Conservation (phyloP, 2,888 invertebrate genomes). For the Cephus pygmeus region DNA sequence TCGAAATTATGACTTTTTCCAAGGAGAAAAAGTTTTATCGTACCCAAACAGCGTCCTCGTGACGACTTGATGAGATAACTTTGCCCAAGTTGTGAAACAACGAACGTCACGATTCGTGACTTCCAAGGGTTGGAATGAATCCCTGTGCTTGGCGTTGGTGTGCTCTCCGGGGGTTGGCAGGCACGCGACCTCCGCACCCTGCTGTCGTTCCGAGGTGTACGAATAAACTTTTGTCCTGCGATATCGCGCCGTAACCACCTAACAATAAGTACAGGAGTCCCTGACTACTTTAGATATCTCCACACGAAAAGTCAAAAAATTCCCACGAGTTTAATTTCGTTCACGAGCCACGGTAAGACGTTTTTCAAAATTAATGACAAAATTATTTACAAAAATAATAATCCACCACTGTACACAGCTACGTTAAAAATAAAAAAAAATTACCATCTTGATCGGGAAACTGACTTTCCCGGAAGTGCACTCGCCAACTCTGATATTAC, state of each 20-base stretch:
- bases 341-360: too few species aligned
- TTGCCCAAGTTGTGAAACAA: slow-evolving; percentile 46
- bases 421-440: neutral
- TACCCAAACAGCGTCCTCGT: slow-evolving; percentile 34
- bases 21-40: slow-evolving; percentile 43
- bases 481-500: neutral
- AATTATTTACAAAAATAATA: too few species aligned
- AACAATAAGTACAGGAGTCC: slow-evolving; percentile 5
- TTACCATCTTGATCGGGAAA: neutral
- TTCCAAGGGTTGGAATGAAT: slow-evolving; percentile 39
- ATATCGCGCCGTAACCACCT: slow-evolving; percentile 13
- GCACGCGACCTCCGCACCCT: slow-evolving; percentile 37
- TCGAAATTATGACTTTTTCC: neutral
- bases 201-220: slow-evolving; percentile 34
- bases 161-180: slow-evolving; percentile 23
- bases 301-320: too few species aligned
- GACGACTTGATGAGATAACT: slow-evolving; percentile 55
- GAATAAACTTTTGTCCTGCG: slow-evolving; percentile 24
- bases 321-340: too few species aligned
- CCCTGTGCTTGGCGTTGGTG: slow-evolving; percentile 9
- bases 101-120: slow-evolving; percentile 44
- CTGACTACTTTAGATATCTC: neutral
- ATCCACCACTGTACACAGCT: neutral
- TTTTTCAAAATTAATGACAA: too few species aligned
- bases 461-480: neutral